phyloP scores from a whole-genome alignment of 2,888 invertebrate genomes.

The Idaea biselata region DNA sequence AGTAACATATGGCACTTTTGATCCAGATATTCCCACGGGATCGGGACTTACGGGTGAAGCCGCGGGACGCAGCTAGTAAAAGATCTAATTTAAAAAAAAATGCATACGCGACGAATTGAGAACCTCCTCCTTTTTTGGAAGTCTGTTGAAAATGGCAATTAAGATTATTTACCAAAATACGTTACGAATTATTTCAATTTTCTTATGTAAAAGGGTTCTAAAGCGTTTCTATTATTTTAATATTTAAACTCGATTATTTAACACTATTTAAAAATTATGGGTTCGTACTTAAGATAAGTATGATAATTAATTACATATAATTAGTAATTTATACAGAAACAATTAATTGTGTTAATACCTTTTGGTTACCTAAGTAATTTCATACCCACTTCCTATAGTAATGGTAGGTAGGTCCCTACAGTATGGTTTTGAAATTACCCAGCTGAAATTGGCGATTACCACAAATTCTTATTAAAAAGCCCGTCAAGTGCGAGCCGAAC shows the following conservation, averaged over 20 bases:
- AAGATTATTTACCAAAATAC: not conserved
- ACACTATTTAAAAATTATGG: not conserved
- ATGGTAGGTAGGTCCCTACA: not conserved
- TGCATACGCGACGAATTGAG: too few relatives aligned
- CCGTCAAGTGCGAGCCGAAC: too few relatives aligned
- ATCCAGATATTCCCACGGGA: too few relatives aligned
- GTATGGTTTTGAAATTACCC: not conserved
- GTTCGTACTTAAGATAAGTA: not conserved
- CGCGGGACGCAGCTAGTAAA: too few relatives aligned
- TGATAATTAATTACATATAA: not conserved
- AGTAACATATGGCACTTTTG: too few relatives aligned
- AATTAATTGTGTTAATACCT: not conserved
- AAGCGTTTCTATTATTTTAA: not conserved
- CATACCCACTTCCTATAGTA: not conserved
- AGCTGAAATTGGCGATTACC: not conserved
- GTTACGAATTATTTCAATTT: not conserved
- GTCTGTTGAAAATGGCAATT: too few relatives aligned
- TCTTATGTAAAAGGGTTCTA: not conserved
- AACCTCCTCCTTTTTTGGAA: too few relatives aligned
- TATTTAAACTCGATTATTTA: not conserved
- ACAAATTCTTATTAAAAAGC: too few relatives aligned
- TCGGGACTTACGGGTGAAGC: too few relatives aligned
- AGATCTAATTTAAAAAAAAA: too few relatives aligned
- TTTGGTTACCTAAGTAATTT: too few relatives aligned
- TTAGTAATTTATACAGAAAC: not conserved